Conservation (phyloP, 2,797 vertebrate genomes). For the Phrynocephalus vlangalii region DNA sequence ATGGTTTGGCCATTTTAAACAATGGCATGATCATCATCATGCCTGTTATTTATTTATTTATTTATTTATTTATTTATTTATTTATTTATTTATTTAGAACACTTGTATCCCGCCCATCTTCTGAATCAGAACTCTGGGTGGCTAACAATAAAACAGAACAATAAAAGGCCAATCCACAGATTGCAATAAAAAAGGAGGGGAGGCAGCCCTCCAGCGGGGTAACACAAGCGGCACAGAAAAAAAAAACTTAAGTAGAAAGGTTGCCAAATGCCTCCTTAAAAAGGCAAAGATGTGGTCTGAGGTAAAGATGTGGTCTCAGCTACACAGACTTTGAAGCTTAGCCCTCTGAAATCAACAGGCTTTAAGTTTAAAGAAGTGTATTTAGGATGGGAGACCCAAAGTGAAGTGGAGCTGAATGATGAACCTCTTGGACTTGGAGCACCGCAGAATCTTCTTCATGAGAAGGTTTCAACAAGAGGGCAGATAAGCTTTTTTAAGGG, state of each 20-base stretch:
- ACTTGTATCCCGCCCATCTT: no score
- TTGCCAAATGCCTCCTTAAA: no score
- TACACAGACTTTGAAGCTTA: background rate
- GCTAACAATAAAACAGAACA: no score
- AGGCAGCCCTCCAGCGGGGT: no score
- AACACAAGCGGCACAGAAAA: no score
- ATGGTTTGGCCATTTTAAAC: background rate
- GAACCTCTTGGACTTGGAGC: background rate
- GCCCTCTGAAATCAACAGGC: background rate
- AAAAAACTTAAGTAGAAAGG: no score
- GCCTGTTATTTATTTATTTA: no score
- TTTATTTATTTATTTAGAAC: no score
- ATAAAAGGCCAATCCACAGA: no score
- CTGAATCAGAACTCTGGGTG: no score
- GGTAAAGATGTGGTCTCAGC: background rate
- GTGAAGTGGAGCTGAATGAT: background rate
- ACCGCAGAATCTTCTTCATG: background rate
- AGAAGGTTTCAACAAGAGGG: background rate
- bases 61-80: no score
- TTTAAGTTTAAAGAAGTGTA: constrained; percentile 19
- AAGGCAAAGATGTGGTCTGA: background rate
- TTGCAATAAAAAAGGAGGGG: no score
- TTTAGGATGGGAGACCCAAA: background rate
- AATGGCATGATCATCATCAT: background rate
- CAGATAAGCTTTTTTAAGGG: background rate